phyloP scores from a whole-genome alignment of 2,113 vertebrate genomes.

The Mionectes macconnelli region DNA sequence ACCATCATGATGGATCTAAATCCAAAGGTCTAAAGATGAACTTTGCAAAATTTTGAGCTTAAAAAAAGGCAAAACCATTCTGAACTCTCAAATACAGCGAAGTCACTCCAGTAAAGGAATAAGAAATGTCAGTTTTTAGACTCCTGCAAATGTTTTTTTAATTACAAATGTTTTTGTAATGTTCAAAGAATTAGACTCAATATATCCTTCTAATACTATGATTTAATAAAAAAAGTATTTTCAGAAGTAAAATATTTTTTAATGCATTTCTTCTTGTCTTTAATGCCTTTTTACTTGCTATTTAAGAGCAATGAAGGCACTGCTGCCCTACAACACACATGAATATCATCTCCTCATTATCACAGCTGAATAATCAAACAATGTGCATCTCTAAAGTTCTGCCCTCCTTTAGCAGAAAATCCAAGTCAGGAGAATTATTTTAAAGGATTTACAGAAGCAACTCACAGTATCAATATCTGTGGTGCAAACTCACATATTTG shows the following conservation, averaged over 20 bases:
- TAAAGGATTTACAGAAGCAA: slow-evolving; percentile 69
- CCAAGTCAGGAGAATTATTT: slow-evolving; percentile 69
- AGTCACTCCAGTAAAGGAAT: neutral
- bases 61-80: neutral
- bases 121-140: neutral
- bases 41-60: neutral
- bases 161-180: neutral
- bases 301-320: slow-evolving; percentile 2
- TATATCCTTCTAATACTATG: neutral
- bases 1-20: neutral
- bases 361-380: slow-evolving; percentile 6
- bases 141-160: neutral
- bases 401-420: slow-evolving; percentile 10
- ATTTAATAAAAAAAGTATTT: neutral
- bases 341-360: neutral
- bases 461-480: slow-evolving; percentile 72
- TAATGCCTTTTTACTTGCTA: neutral
- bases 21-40: neutral
- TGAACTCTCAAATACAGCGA: neutral
- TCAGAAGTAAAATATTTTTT: slow-evolving; percentile 13
- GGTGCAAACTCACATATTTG: slow-evolving; percentile 69
- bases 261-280: slow-evolving; percentile 13
- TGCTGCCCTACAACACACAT: neutral
- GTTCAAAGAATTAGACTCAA: neutral
- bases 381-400: neutral